Evolutionary conservation across 2,888 invertebrate genomes (phyloP), one percentile per base, ranked within the genome.

Genomic region (Bruchidius siliquastri): DNA sequence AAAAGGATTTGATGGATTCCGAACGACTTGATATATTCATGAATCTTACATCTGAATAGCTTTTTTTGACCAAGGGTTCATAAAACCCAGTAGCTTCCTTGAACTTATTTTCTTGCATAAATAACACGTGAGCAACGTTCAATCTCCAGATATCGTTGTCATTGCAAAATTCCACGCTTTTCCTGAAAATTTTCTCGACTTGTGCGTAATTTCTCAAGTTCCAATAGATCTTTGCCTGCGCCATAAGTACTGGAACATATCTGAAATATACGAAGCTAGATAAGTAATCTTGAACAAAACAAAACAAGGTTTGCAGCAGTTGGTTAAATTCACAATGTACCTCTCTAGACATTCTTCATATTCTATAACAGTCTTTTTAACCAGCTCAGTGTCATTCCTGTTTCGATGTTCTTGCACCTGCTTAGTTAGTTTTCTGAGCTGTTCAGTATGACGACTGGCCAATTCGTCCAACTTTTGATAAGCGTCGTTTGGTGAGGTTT

Each of bases 21-120:
- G n/a, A n/a, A n/a, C n/a, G n/a, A n/a, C n/a, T n/a, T n/a, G 8
- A 30, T 30, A 30, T 30, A 30, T 30, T 30, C n/a, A 22, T 22
- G 1, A 69, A 69, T 26, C 72, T 82, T 84, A 92, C 92, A 84
- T 95, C 96, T 77, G 97, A 96, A 81, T 94, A 96, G 86, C 95
- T 95, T 84, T 97, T 97, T 81, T 96, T 95, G 0, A 99, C 98
- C 74, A 99, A 94, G 0, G 98, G 98, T 83, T 99, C 99, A 85
- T 99, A 99, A 87, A 99, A 99, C 69, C 96, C 96, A 0, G 97
- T 95, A 0, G 99, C 96, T 87, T 99, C 98, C 84, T 97, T 97
- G 85, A 97, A 99, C 86, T 99, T 99, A 84, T 95, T 97, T 84
- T 98, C 98, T 87, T 99, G 98, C 99, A 99, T 99, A 85, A 99